phyloP scores from a whole-genome alignment of 2,113 vertebrate genomes.

The Alaudala cheleensis region DNA sequence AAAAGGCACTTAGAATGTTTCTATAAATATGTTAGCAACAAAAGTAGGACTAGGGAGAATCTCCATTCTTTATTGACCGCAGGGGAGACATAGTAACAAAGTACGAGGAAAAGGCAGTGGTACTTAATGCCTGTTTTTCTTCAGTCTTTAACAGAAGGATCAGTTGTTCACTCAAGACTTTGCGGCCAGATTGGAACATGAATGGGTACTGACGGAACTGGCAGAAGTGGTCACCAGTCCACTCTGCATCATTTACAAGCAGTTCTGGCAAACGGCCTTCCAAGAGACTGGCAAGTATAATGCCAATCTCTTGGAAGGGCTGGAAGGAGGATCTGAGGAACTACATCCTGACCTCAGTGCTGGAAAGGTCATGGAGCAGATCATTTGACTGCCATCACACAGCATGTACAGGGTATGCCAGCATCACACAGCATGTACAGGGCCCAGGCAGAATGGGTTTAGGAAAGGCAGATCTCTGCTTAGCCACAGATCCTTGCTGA shows the following conservation, averaged over 20 bases:
- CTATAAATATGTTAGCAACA: not conserved
- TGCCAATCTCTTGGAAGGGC: not conserved
- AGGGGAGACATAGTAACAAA: not conserved
- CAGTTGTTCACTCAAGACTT: not conserved
- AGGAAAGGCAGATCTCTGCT: not conserved
- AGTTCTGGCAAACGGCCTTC: not conserved
- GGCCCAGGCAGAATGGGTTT: not conserved
- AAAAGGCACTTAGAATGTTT: not conserved
- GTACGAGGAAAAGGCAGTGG: not conserved
- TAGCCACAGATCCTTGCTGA: not conserved
- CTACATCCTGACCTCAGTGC: not conserved
- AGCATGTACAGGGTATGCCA: not conserved
- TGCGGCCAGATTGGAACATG: not conserved
- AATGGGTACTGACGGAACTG: not conserved
- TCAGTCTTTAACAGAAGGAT: not conserved
- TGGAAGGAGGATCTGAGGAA: not conserved
- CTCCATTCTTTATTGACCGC: not conserved
- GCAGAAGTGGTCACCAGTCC: not conserved
- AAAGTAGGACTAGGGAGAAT: not conserved
- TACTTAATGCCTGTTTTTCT: not conserved
- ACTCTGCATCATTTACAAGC: not conserved
- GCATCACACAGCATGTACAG: rapidly evolving
- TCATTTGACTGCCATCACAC: not conserved
- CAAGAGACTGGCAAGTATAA: not conserved
- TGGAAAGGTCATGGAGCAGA: not conserved